Percentiles rank a stretch among this genome's conserved stretches.
phyloP scores from a whole-genome alignment of 2,113 vertebrate species.

The Colinus virginianus region DNA sequence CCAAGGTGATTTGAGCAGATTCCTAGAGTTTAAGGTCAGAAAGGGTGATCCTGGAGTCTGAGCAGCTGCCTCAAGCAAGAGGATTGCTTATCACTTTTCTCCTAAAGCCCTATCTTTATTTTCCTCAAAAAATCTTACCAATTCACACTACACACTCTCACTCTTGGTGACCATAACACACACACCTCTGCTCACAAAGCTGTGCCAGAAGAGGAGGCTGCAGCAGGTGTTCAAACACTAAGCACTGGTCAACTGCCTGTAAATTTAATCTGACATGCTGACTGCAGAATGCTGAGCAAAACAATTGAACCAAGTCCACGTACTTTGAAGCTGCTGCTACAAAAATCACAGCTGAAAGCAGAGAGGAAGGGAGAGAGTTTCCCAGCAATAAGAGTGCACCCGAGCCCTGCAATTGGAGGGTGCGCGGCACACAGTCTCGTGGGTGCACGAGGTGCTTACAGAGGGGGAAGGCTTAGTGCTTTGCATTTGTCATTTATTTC shows the following conservation, averaged over 20 bases:
- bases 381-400: slow-evolving; percentile 51
- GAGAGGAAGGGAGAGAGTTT: not conserved
- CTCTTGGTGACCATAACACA: not conserved
- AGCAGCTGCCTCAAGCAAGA: not conserved
- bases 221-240: slow-evolving; percentile 59
- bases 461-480: not conserved
- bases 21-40: slow-evolving; percentile 26
- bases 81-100: not conserved
- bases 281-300: not conserved
- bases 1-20: not conserved
- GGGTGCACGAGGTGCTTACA: not conserved
- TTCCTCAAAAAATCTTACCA: not conserved
- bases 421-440: not conserved
- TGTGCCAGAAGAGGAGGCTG: not conserved
- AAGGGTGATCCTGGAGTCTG: not conserved
- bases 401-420: not conserved
- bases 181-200: not conserved
- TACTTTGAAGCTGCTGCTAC: slow-evolving; percentile 50
- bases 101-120: not conserved
- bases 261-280: slow-evolving; percentile 49
- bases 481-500: slow-evolving; percentile 67
- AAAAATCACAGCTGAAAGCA: slow-evolving; percentile 42
- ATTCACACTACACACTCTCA: not conserved
- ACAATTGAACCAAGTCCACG: slow-evolving; percentile 38
- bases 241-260: not conserved